Evolutionary conservation across 2,888 invertebrate species (phyloP).

Genomic region (Plagiodera versicolora): DNA sequence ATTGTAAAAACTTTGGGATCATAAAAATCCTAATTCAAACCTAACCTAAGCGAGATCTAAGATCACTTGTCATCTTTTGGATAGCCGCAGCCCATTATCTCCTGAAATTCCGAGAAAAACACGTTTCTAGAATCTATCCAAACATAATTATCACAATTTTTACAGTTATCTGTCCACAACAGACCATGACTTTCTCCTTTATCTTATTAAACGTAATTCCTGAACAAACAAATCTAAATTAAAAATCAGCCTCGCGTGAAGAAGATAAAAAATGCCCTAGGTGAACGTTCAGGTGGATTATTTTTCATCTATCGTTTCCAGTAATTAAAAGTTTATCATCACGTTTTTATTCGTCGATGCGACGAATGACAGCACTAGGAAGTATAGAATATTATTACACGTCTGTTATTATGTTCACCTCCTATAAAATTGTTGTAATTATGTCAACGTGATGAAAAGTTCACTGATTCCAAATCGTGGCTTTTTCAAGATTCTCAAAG

Average conservation of each 20-base stretch:
- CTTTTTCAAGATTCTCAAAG: too few relatives aligned
- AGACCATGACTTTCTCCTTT: constrained; percentile 33
- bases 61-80: constrained; percentile 4
- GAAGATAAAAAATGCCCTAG: constrained; percentile 26
- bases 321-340: constrained; percentile 33
- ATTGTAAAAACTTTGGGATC: too few relatives aligned
- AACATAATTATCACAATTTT: constrained; percentile 28
- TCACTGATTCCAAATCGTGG: too few relatives aligned
- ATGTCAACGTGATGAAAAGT: neutral
- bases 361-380: constrained; percentile 12
- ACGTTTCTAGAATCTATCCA: constrained; percentile 26
- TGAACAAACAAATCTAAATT: constrained; percentile 32
- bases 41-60: neutral
- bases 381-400: constrained; percentile 4
- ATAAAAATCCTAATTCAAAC: too few relatives aligned
- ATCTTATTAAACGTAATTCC: constrained; percentile 28
- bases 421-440: neutral
- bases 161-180: constrained; percentile 29
- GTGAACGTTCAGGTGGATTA: constrained; percentile 32
- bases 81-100: constrained; percentile 17
- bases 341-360: constrained; percentile 28
- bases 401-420: neutral
- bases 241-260: constrained; percentile 29
- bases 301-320: constrained; percentile 28
- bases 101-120: constrained; percentile 18